Evolutionary conservation across 2,797 vertebrate genomes (phyloP).

Genomic region (Prunella strophiata): DNA sequence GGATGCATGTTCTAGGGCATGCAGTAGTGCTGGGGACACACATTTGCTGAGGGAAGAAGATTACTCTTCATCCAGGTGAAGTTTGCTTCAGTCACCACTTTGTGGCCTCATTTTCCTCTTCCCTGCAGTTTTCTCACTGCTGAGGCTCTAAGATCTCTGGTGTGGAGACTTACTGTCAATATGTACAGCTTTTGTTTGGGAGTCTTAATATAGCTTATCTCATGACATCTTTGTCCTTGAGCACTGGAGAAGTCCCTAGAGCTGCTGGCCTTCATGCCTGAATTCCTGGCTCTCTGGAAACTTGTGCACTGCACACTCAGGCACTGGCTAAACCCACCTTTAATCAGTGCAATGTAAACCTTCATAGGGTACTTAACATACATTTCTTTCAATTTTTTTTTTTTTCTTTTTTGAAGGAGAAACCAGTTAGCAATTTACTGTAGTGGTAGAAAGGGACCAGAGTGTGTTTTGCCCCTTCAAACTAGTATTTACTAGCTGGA

Average conservation of each 20-base stretch:
- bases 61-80: background rate
- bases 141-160: background rate
- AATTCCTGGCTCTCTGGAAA: background rate
- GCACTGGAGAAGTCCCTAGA: background rate
- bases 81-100: background rate
- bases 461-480: background rate
- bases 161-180: background rate
- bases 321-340: background rate
- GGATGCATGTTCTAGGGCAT: background rate
- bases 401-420: background rate
- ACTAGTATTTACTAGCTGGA: background rate
- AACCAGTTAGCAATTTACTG: background rate
- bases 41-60: background rate
- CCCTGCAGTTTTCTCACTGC: background rate
- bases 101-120: background rate
- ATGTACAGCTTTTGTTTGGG: background rate
- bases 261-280: background rate
- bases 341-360: background rate
- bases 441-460: background rate
- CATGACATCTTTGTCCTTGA: background rate
- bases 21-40: background rate
- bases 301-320: too few species aligned
- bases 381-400: background rate
- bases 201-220: background rate
- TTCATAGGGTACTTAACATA: background rate